Base-by-base conservation (phyloP, 2,797 vertebrate species). In the Acipenser oxyrinchus region DNA sequence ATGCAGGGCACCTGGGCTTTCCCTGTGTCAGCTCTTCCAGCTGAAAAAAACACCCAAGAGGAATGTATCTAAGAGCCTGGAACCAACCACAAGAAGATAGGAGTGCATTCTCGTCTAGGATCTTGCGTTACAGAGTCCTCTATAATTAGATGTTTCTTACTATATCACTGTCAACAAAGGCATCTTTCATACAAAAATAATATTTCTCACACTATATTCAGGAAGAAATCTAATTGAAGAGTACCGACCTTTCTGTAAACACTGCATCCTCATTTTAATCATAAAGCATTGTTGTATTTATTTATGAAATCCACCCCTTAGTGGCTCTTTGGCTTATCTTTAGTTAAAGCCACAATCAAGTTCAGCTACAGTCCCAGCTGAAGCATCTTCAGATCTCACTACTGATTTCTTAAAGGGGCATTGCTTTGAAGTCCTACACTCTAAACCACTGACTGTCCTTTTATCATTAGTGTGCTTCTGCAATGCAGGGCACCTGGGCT, bases 81-180 rank as follows among this genome's bases (percentile, higher is more conserved):
- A n/a, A n/a, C 3, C 8, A 58, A n/a, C 55, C 1, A n/a, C 11
- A 58, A 58, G 55, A 13, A 58, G 9, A 58, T 58, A 13, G 12
- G 2, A 58, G 55, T 58, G 55, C 13, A 58, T 58, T n/a, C 55
- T 58, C 10, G 13, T 6, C 55, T 11, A 10, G 12, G 9, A 11
- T 58, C 55, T 58, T n/a, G 13, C 9, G 12, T 58, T 6, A 11
- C 2, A n/a, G 12, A 10, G 4, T 5, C 7, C 55, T 58, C 10
- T 58, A 58, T 58, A 58, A 58, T 58, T 58, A 58, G 13, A 37
- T 37, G 23, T 37, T 37, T 59, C 64, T 63, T 58, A 48, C 11
- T 51, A 63, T 69, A 59, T 65, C 48, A 48, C 49, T 64, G 11
- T 64, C 10, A 68, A 69, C 65, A 61, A 69, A 64, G 68, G 62